Percentiles rank a stretch among this genome's conserved stretches.
phyloP scores from a whole-genome alignment of 2,888 invertebrate species.

The Acanthosepion pharaonis region DNA sequence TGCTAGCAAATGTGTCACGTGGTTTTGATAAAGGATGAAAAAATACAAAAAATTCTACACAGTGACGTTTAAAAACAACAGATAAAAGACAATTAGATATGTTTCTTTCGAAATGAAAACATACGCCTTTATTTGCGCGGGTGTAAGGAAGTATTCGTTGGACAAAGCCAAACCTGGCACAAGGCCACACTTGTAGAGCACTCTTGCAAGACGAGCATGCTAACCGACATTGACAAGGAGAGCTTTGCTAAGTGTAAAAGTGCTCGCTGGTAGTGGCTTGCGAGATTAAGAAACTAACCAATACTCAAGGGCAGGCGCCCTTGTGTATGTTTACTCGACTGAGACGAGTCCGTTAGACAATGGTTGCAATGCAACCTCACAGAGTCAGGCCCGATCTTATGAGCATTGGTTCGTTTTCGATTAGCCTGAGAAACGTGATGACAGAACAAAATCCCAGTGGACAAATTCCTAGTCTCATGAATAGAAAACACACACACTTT shows the following conservation, averaged over 20 bases:
- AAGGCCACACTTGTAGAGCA: neutral
- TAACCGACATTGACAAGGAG: neutral
- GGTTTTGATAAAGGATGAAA: neutral
- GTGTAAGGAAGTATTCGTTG: neutral
- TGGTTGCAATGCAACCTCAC: neutral
- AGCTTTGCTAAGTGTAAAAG: neutral
- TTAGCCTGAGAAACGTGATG: neutral
- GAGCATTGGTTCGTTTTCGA: neutral
- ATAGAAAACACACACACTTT: no score
- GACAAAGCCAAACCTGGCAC: neutral
- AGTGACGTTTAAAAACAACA: neutral
- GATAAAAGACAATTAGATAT: neutral
- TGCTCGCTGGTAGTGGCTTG: no score
- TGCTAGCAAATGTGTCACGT: slow-evolving; percentile 22
- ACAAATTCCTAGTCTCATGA: no score
- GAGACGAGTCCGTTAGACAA: neutral
- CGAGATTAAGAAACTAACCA: neutral
- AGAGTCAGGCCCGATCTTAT: neutral
- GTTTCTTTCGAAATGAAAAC: neutral
- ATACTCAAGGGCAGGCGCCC: neutral
- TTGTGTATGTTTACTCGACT: neutral
- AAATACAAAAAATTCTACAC: neutral
- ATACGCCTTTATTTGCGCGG: neutral
- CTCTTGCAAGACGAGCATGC: neutral
- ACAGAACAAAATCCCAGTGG: no score